These are phyloP conservation scores for Meiosimyza decipiens DNA, from an alignment of 2,888 invertebrate genomes.

Conservation along the genomic window DNA sequence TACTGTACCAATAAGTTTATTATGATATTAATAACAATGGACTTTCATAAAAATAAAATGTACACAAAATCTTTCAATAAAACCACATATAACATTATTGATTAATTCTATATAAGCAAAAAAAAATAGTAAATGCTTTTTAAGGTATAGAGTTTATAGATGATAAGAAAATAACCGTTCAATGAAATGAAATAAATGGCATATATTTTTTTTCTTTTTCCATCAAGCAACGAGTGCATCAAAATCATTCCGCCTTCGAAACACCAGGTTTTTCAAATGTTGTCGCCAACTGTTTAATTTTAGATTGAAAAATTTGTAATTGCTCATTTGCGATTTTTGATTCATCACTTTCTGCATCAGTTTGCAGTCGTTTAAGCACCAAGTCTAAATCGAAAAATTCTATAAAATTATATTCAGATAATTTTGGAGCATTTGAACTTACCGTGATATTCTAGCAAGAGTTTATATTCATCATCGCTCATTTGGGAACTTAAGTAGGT, in stretches of 20 bases:
- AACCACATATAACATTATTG: too few relatives aligned
- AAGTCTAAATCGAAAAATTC: constrained; percentile 69
- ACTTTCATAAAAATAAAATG: too few relatives aligned
- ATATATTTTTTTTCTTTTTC: neutral
- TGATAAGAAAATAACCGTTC: constrained; percentile 4
- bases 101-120: neutral
- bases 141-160: constrained; percentile 27
- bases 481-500: constrained; percentile 78
- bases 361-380: constrained; percentile 73
- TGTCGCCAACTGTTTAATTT: constrained; percentile 56
- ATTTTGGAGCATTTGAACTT: constrained; percentile 49
- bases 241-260: constrained; percentile 56
- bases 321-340: constrained; percentile 68
- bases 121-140: neutral
- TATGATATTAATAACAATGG: neutral
- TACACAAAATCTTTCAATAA: neutral
- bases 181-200: constrained; percentile 26
- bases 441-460: constrained; percentile 84
- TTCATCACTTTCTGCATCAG: constrained; percentile 68
- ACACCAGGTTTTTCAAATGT: constrained; percentile 58
- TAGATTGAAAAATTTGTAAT: constrained; percentile 51
- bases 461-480: constrained; percentile 73
- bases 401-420: neutral
- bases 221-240: constrained; percentile 26
- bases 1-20: constrained; percentile 15